Conservation (phyloP, 2,797 vertebrate species). For the Merluccius polli region DNA sequence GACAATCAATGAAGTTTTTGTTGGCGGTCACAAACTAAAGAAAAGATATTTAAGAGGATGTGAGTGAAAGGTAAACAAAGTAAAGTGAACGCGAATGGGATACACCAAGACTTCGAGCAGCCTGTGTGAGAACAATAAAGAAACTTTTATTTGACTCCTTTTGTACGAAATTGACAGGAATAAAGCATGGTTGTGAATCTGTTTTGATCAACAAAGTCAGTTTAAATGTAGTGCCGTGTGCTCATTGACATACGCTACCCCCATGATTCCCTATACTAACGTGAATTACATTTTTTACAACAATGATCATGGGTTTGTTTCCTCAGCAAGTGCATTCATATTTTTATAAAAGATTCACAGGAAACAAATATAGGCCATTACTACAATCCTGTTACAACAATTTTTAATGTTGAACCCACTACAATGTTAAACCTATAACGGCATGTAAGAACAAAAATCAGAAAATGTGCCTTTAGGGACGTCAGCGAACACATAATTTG, state of each 20-base stretch:
- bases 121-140: constrained; percentile 58
- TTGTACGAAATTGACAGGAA: constrained; percentile 76
- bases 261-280: background rate
- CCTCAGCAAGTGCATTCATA: background rate
- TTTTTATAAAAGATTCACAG: background rate
- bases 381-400: no score
- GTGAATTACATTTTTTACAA: background rate
- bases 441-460: no score
- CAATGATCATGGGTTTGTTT: background rate
- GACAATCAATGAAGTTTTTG: constrained; percentile 83
- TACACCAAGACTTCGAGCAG: constrained; percentile 51
- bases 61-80: constrained; percentile 72
- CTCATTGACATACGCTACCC: background rate
- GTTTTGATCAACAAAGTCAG: background rate
- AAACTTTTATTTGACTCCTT: constrained; percentile 74
- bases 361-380: background rate
- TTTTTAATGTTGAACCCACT: no score
- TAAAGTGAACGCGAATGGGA: constrained; percentile 64
- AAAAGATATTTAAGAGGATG: constrained; percentile 77
- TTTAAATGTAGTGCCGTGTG: background rate
- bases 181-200: constrained; percentile 82
- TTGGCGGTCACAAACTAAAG: constrained; percentile 81
- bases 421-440: no score
- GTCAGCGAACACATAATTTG: no score
- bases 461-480: no score